These are phyloP conservation scores for Troglohyphantes excavatus DNA, from an alignment of 2,888 invertebrate genomes.

Conservation along the genomic window DNA sequence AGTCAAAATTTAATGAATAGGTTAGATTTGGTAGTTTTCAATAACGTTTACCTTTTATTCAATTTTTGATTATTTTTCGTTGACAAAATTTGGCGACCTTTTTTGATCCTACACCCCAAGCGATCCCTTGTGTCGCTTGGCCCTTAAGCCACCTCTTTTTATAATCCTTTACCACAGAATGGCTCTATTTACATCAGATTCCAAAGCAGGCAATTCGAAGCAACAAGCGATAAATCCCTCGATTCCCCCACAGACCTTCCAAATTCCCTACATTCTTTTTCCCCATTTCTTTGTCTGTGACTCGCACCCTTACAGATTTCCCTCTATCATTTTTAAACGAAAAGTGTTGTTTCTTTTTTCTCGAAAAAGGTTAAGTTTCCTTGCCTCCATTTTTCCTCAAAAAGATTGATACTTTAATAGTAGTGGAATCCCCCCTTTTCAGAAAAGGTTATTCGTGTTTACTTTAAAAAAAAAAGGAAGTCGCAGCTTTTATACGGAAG, in stretches of 20 bases:
- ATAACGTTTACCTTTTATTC: too few species aligned
- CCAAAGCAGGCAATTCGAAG: neutral
- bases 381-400: slow-evolving; percentile 1
- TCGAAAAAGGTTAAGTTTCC: neutral
- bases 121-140: too few species aligned
- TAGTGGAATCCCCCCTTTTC: slow-evolving; percentile 22
- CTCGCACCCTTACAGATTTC: neutral
- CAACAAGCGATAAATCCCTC: neutral
- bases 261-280: neutral
- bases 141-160: neutral
- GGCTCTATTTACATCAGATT: neutral
- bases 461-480: slow-evolving; percentile 25
- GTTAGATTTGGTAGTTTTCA: too few species aligned
- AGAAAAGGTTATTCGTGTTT: slow-evolving; percentile 30
- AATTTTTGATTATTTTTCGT: too few species aligned
- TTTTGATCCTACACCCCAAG: neutral
- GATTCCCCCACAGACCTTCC: neutral
- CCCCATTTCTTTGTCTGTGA: neutral
- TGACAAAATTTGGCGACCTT: too few species aligned
- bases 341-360: neutral
- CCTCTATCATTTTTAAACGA: neutral
- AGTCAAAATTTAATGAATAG: too few species aligned
- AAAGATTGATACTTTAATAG: slow-evolving; percentile 51
- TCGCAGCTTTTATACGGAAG: slow-evolving; percentile 3
- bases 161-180: neutral